A percentile compares a stretch with the other conserved stretches of the same genome.
Conservation (phyloP, 2,113 vertebrate genomes). For the Pomatostomus ruficeps region DNA sequence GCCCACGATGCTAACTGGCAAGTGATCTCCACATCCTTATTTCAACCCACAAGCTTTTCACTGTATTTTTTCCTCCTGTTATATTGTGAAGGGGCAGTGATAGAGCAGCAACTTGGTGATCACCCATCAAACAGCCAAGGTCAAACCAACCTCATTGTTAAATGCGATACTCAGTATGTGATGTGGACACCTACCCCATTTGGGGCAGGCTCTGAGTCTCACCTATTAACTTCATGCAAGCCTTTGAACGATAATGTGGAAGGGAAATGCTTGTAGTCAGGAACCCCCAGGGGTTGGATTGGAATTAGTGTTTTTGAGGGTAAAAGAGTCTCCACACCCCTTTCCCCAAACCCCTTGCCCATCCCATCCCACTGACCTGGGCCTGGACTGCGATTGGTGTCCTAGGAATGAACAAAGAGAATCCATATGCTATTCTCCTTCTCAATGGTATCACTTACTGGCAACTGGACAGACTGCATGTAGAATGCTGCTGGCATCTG, state of each 20-base stretch:
- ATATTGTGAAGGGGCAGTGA: neutral
- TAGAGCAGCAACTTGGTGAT: neutral
- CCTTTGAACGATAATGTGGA: neutral
- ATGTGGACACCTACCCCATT: neutral
- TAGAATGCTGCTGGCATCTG: conserved; percentile 77
- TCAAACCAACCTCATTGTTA: neutral
- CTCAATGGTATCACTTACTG: conserved; percentile 67
- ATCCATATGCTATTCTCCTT: conserved; percentile 18
- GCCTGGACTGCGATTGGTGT: conserved; percentile 5
- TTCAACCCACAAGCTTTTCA: neutral
- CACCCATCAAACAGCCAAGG: neutral
- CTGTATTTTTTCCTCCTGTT: neutral
- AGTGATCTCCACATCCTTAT: neutral
- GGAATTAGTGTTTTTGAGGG: neutral
- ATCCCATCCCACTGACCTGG: conserved; percentile 39
- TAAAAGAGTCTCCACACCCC: neutral
- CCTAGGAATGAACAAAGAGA: conserved; percentile 45
- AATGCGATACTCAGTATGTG: neutral
- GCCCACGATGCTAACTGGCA: neutral
- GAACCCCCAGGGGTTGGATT: neutral
- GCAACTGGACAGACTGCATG: conserved; percentile 76
- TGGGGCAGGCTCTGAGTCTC: neutral
- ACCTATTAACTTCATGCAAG: neutral
- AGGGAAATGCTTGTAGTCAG: neutral
- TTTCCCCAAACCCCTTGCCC: conserved; percentile 3